Percentiles rank a stretch among this genome's conserved stretches.
These are phyloP conservation scores for Apogon talboti DNA, from an alignment of 2,797 vertebrate species.

Conservation along the genomic window DNA sequence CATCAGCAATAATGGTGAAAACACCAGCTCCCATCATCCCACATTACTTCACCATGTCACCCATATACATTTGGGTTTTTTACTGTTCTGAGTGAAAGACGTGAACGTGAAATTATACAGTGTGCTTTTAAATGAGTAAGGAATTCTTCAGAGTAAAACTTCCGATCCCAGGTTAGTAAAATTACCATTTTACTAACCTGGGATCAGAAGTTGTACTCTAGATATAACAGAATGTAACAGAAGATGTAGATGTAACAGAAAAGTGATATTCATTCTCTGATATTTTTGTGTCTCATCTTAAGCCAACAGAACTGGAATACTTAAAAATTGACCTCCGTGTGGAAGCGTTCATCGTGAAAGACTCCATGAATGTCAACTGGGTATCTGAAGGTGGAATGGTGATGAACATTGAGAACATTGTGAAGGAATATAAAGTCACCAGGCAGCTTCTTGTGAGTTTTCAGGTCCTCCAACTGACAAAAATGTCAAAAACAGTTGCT, in stretches of 20 bases:
- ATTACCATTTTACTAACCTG: no score
- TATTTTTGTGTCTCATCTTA: slow-evolving; percentile 53
- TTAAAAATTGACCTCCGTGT: slow-evolving; percentile 86
- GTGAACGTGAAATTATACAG: no score
- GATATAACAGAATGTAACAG: no score
- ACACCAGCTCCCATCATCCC: no score
- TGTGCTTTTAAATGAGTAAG: no score
- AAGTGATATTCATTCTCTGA: neutral
- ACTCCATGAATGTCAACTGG: slow-evolving; percentile 88
- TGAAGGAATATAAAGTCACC: slow-evolving; percentile 89
- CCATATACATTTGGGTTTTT: no score
- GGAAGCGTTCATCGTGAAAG: slow-evolving; percentile 85
- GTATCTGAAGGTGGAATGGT: slow-evolving; percentile 86
- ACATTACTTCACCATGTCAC: no score
- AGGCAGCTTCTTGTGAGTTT: slow-evolving; percentile 87
- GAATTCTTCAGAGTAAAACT: no score
- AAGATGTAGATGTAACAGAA: neutral
- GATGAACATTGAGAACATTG: slow-evolving; percentile 86
- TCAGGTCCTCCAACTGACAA: neutral
- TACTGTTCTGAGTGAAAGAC: no score
- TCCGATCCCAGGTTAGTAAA: neutral
- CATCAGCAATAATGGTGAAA: no score
- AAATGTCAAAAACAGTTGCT: neutral
- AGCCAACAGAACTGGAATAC: slow-evolving; percentile 87
- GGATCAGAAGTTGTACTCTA: no score